A percentile compares a stretch with the other conserved stretches of the same genome.
Evolutionary conservation across 2,888 invertebrate species (phyloP).

Genomic region (Choreutis nemorana): DNA sequence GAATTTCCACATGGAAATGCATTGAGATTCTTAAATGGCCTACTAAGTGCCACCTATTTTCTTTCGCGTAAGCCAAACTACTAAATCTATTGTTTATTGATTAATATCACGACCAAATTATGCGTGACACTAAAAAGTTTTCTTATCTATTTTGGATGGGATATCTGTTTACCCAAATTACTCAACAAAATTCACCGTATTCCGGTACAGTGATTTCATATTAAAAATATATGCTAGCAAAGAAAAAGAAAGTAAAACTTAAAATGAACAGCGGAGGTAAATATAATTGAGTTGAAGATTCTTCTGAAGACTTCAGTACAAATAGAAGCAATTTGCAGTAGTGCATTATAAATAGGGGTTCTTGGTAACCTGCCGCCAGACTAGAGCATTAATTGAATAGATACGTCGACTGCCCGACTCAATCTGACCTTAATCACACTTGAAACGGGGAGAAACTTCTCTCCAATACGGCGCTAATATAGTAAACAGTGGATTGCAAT

Average conservation of each 20-base stretch:
- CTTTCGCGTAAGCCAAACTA: too few species aligned
- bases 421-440: conserved; percentile 56
- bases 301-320: conserved; percentile 29
- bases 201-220: too few species aligned
- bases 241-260: too few species aligned
- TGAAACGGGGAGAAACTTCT: conserved; percentile 36
- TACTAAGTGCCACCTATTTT: conserved; percentile 53
- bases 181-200: too few species aligned
- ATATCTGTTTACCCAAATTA: too few species aligned
- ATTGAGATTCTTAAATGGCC: conserved; percentile 57
- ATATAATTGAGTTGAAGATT: too few species aligned
- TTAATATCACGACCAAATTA: too few species aligned
- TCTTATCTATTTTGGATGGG: too few species aligned
- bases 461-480: conserved; percentile 31
- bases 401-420: conserved; percentile 54
- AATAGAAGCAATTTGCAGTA: conserved; percentile 45
- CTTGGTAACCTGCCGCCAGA: conserved; percentile 36
- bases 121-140: too few species aligned
- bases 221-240: too few species aligned
- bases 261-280: too few species aligned
- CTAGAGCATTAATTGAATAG: conserved; percentile 59
- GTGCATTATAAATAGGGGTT: conserved; percentile 48
- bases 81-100: too few species aligned
- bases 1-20: conserved; percentile 60
- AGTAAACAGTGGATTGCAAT: conserved; percentile 52